Conservation (phyloP, 2,113 vertebrate species). For the Pao palembangensis region DNA sequence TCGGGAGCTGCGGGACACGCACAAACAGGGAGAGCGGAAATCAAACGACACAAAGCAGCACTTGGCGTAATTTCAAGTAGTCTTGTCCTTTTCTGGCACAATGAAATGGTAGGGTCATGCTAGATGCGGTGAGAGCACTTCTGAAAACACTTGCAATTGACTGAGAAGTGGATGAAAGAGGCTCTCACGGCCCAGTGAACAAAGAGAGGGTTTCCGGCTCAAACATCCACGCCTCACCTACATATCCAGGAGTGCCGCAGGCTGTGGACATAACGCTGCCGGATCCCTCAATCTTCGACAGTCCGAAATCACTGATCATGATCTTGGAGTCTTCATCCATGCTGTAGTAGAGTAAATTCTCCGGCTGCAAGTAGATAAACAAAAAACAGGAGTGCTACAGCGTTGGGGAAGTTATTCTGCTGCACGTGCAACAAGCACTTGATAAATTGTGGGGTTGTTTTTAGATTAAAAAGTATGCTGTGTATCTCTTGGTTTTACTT, state of each 20-base stretch:
- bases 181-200: conserved; percentile 46
- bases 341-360: conserved; percentile 73
- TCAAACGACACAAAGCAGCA: conserved; percentile 2
- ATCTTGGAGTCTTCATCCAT: conserved; percentile 75
- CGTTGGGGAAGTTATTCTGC: not conserved
- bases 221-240: conserved; percentile 56
- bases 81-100: conserved; percentile 51
- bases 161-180: conserved; percentile 52
- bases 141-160: conserved; percentile 55
- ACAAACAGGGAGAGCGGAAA: conserved; percentile 8
- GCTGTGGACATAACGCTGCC: conserved; percentile 75
- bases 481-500: too few relatives aligned
- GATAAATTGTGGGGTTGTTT: too few relatives aligned
- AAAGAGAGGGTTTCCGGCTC: conserved; percentile 33
- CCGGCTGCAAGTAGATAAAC: conserved; percentile 49
- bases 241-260: conserved; percentile 73
- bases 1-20: conserved; percentile 82
- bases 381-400: not conserved
- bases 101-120: conserved; percentile 37
- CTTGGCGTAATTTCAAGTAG: conserved; percentile 27
- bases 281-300: conserved; percentile 70
- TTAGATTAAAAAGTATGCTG: too few relatives aligned
- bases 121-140: conserved; percentile 61
- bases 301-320: conserved; percentile 74
- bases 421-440: too few relatives aligned